Percentiles rank a stretch among this genome's conserved stretches.
Conservation (phyloP, 64 coral and sea anemone genomes). For the Dendrophyllia cribrosa region DNA sequence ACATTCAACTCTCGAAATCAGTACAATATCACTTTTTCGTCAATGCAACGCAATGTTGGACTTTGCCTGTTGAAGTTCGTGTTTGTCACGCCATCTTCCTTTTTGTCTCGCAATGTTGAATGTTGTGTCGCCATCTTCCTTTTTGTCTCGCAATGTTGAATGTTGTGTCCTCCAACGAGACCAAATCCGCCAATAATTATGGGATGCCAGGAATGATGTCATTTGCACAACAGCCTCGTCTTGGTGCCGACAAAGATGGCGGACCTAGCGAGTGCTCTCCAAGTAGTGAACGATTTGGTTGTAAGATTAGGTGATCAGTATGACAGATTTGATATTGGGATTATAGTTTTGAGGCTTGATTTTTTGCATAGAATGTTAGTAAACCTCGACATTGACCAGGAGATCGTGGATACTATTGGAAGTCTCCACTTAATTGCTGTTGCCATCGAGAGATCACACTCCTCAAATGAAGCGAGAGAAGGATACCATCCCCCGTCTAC, state of each 20-base stretch:
- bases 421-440: neutral
- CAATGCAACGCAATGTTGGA: too few species aligned
- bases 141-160: neutral
- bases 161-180: neutral
- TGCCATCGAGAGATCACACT: neutral
- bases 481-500: neutral
- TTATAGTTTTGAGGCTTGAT: conserved; percentile 38
- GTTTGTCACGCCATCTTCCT: neutral
- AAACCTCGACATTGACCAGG: conserved; percentile 38
- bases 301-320: neutral
- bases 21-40: neutral
- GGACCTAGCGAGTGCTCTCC: neutral
- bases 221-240: neutral
- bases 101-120: too few species aligned
- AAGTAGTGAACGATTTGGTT: conserved; percentile 5
- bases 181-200: conserved; percentile 17
- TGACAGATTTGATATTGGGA: conserved; percentile 32
- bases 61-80: neutral
- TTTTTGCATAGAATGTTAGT: conserved; percentile 64
- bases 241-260: neutral
- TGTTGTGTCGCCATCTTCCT: neutral
- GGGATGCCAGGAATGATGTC: neutral
- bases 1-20: too few species aligned
- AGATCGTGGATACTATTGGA: conserved; percentile 42
- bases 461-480: neutral